Conservation (phyloP, 2,888 invertebrate species). For the Leptura quadrifasciata region DNA sequence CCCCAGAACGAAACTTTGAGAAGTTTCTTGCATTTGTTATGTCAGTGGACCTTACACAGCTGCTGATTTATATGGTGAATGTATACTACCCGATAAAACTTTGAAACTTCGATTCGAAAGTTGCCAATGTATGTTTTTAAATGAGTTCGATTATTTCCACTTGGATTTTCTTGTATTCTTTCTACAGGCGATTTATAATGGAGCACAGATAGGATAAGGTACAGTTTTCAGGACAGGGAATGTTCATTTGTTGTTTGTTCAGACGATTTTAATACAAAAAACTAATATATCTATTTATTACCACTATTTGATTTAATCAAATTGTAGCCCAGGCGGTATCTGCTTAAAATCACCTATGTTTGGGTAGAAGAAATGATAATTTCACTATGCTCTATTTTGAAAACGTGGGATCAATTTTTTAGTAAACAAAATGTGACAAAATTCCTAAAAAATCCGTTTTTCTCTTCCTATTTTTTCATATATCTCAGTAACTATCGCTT, state of each 20-base stretch:
- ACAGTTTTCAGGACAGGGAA: constrained; percentile 1
- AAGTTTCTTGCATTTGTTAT: constrained; percentile 71
- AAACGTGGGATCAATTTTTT: too few relatives aligned
- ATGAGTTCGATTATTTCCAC: constrained; percentile 58
- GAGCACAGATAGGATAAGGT: constrained; percentile 5
- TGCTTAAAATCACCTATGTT: too few relatives aligned
- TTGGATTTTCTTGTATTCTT: constrained; percentile 41
- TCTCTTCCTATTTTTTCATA: too few relatives aligned
- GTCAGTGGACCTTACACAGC: constrained; percentile 70
- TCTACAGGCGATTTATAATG: constrained; percentile 38
- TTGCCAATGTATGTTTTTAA: constrained; percentile 66
- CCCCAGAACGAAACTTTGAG: constrained; percentile 55
- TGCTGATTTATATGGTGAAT: constrained; percentile 70
- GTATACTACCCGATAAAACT: constrained; percentile 69
- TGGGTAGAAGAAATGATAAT: too few relatives aligned
- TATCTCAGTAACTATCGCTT: too few relatives aligned
- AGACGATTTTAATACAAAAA: too few relatives aligned
- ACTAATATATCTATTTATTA: too few relatives aligned
- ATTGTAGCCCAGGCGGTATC: too few relatives aligned
- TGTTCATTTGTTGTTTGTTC: background rate
- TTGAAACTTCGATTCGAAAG: constrained; percentile 64
- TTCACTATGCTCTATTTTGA: too few relatives aligned
- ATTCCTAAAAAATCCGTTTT: too few relatives aligned
- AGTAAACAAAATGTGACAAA: too few relatives aligned
- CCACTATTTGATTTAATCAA: too few relatives aligned